Percentiles rank a stretch among this genome's conserved stretches.
Conservation (phyloP, 2,888 invertebrate species). For the Periphyllus acericola region DNA sequence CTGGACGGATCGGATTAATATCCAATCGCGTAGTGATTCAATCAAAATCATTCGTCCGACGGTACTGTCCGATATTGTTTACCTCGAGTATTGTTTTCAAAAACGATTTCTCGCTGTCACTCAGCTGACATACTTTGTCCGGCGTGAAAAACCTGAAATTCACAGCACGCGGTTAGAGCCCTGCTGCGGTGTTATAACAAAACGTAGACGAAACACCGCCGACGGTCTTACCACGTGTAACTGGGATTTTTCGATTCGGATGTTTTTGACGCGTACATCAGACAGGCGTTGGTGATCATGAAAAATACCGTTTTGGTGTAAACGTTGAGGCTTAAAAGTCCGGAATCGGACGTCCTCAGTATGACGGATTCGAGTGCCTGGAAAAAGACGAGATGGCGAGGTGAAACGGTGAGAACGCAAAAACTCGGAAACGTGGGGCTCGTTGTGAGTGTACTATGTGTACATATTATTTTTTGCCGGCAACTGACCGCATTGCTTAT, state of each 20-base stretch:
- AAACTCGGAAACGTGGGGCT: no score
- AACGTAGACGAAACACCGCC: background rate
- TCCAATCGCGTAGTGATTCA: no score
- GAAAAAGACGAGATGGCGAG: background rate
- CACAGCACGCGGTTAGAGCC: background rate
- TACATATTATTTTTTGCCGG: background rate
- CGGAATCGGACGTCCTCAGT: background rate
- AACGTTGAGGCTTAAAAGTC: background rate
- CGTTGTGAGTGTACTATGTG: no score
- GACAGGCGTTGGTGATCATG: constrained; percentile 59
- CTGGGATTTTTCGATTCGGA: constrained; percentile 36
- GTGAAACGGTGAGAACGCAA: background rate
- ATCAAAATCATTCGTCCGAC: no score
- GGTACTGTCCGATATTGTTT: no score
- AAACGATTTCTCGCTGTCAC: background rate
- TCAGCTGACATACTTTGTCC: background rate
- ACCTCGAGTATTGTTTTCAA: constrained; percentile 48
- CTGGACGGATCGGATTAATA: no score
- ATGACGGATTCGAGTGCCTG: constrained; percentile 55
- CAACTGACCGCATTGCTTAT: constrained; percentile 60
- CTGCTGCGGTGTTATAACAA: background rate
- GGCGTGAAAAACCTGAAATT: constrained; percentile 27
- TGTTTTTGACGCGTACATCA: constrained; percentile 49
- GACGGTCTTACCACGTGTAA: constrained; percentile 46
- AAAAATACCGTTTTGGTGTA: constrained; percentile 56